Base-by-base conservation (phyloP, 2,888 invertebrate species). In the Limenitis camilla region DNA sequence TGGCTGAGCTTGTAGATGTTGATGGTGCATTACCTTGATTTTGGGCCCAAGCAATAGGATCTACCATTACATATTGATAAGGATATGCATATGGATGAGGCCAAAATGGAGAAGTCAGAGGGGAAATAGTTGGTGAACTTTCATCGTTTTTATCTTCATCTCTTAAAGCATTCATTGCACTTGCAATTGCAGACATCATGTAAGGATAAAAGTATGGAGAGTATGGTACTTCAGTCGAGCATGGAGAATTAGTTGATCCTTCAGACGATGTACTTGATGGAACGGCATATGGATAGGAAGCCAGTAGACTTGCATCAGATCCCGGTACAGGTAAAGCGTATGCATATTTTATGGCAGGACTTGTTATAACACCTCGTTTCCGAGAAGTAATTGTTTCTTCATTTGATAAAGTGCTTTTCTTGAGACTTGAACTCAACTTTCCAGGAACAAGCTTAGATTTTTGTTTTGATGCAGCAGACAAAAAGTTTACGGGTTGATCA, bases 131-230 rank as follows among this genome's bases (percentile, higher is more conserved):
- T 35, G 40, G 47, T 1, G 59, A 56, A 35, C 68, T 65, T 9
- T 78, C 78, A 11, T 79, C 78, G 30, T 30, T 50, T 19, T 68
- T 59, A 9, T 75, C 76, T 6, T 69, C 65, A 28, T 78, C 83
- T 57, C 78, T 81, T 4, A 76, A 58, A 33, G 72, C 61, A 11
- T 69, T 76, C 63, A 79, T 69, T 19, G 80, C 76, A 43, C 72
- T 80, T 3, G 80, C 63, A 46, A 82, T 76, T 5, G 81, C 76
- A 19, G 81, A 69, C 71, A 81, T 67, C 71, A 86, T 74, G 56
- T 81, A 81, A 0, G 86, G 81, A 60, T 86, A 86, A 53, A 81
- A 78, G 57, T 68, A 76, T 36, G 81, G 78, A 29, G 72, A 72
- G 49, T 80, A 80, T 1, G 65, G 48, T 5, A 67, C 49, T 5